These are phyloP conservation scores for Sylvicapra grimmia DNA, from an alignment of 2,113 vertebrate species.

Conservation along the genomic window DNA sequence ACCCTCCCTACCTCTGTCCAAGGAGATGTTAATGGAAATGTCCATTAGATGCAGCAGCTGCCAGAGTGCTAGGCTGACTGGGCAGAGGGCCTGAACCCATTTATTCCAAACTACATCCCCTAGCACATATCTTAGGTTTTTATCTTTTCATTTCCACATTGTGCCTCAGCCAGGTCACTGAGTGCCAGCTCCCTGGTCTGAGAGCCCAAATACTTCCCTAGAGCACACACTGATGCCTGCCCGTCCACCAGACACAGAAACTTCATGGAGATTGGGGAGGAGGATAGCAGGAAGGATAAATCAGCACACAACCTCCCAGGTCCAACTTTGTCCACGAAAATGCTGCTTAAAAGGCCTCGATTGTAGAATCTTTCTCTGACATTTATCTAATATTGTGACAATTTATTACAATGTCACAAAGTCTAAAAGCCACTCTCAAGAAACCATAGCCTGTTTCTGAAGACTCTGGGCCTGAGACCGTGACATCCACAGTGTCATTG, in stretches of 20 bases:
- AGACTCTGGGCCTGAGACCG: background rate
- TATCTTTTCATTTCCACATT: slow-evolving; percentile 51
- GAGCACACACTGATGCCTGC: background rate
- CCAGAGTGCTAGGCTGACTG: slow-evolving; percentile 26
- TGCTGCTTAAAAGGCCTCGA: background rate
- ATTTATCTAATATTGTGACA: background rate
- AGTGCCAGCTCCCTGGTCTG: background rate
- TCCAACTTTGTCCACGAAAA: background rate
- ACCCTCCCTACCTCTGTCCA: background rate
- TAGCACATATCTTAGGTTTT: slow-evolving; percentile 46
- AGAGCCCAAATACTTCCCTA: background rate
- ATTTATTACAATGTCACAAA: background rate
- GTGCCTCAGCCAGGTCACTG: slow-evolving; percentile 22
- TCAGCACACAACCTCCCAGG: background rate
- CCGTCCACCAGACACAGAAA: background rate
- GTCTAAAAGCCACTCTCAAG: background rate
- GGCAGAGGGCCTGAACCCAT: slow-evolving; percentile 59
- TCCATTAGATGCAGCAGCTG: slow-evolving; percentile 40
- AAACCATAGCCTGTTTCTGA: slow-evolving; percentile 1
- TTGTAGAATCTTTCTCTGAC: background rate
- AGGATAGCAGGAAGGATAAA: background rate
- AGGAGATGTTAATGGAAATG: slow-evolving; percentile 46
- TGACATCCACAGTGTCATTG: background rate
- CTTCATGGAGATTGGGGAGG: background rate
- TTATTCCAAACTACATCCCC: slow-evolving; percentile 44